Conservation (phyloP, 2,797 vertebrate genomes). For the Antennarius maculatus region DNA sequence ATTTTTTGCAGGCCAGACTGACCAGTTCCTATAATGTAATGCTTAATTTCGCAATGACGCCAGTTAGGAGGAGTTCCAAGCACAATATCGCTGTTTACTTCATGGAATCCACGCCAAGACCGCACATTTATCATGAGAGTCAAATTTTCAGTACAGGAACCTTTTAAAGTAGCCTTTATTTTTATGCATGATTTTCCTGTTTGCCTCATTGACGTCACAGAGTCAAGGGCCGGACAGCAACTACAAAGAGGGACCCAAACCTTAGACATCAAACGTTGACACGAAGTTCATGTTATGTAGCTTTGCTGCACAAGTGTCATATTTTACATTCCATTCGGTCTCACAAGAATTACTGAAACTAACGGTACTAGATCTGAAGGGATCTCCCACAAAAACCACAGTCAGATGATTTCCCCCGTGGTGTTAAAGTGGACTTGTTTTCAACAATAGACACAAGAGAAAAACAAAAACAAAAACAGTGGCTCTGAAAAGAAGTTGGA, state of each 20-base stretch:
- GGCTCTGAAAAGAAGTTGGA: too few relatives aligned
- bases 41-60: neutral
- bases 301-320: neutral
- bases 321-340: slow-evolving; percentile 8
- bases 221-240: neutral
- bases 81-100: neutral
- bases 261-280: neutral
- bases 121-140: neutral
- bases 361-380: slow-evolving; percentile 7
- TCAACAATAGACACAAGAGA: too few relatives aligned
- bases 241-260: neutral
- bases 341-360: slow-evolving; percentile 28
- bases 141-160: neutral
- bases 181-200: neutral
- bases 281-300: neutral
- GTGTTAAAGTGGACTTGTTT: neutral
- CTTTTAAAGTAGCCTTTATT: neutral
- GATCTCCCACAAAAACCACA: slow-evolving; percentile 22
- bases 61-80: neutral
- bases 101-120: neutral
- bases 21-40: neutral
- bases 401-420: slow-evolving; percentile 38
- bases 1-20: slow-evolving; percentile 1
- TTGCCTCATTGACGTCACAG: neutral
- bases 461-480: slow-evolving; percentile 9